Percentiles rank a stretch among this genome's conserved stretches.
Conservation (phyloP, 1,140 invertebrate species). For the Nymphalis io region DNA sequence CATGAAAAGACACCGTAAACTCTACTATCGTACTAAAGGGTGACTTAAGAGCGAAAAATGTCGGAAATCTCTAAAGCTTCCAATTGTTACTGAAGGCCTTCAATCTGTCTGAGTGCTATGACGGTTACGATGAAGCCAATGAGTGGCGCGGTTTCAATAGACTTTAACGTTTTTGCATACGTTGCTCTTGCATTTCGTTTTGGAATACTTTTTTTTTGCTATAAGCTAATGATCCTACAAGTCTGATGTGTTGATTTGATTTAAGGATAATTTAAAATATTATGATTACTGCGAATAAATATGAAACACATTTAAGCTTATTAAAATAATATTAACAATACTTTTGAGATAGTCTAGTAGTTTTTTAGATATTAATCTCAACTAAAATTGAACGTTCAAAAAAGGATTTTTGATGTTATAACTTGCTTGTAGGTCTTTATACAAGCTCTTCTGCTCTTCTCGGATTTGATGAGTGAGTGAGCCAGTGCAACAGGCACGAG, state of each 20-base stretch:
- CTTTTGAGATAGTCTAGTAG: no score
- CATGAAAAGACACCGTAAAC: conserved; percentile 4
- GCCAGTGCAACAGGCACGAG: no score
- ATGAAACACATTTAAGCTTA: no score
- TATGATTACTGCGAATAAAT: no score
- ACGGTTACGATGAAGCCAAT: conserved; percentile 24
- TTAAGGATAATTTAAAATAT: no score
- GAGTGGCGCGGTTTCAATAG: conserved; percentile 15
- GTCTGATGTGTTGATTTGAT: neutral
- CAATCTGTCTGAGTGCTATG: conserved; percentile 43
- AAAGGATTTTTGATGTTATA: no score
- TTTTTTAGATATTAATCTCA: no score
- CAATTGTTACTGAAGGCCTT: conserved; percentile 51
- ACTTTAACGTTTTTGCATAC: conserved; percentile 18
- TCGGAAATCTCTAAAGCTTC: conserved; percentile 56
- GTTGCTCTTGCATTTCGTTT: neutral
- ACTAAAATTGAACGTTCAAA: no score
- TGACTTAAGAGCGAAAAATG: conserved; percentile 46
- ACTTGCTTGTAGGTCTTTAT: no score
- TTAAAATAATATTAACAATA: no score
- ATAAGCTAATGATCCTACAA: neutral
- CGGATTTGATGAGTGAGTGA: no score
- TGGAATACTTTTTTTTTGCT: neutral
- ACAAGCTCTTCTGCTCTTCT: no score
- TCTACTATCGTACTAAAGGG: conserved; percentile 18